Percentiles rank a stretch among this genome's conserved stretches.
These are phyloP conservation scores for Phataginus tetradactyla DNA, from an alignment of 2,797 vertebrate species.

Conservation along the genomic window DNA sequence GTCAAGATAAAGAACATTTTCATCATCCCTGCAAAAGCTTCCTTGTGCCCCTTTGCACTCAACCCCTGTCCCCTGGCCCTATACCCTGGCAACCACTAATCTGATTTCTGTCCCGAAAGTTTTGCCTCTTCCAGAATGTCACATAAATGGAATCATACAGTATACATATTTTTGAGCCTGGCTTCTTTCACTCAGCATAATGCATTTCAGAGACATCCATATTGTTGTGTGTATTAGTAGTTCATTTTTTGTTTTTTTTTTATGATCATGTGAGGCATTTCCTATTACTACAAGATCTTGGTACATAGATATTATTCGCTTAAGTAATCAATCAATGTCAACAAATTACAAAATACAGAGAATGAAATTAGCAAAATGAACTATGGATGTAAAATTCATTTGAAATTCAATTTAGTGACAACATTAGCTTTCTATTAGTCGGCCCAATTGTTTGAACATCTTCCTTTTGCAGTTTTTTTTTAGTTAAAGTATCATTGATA, in stretches of 20 bases:
- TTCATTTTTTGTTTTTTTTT: background rate
- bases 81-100: background rate
- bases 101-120: background rate
- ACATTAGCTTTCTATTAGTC: slow-evolving; percentile 81
- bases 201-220: background rate
- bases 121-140: slow-evolving; percentile 19
- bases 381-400: slow-evolving; percentile 80
- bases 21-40: background rate
- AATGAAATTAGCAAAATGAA: slow-evolving; percentile 82
- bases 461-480: background rate
- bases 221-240: background rate
- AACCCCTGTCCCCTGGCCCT: background rate
- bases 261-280: slow-evolving; percentile 42
- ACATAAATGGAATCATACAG: background rate
- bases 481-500: too few relatives aligned
- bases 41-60: background rate
- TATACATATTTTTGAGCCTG: slow-evolving; percentile 9
- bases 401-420: slow-evolving; percentile 83
- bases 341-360: slow-evolving; percentile 82
- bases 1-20: slow-evolving; percentile 12
- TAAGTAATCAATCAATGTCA: slow-evolving; percentile 84
- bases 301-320: slow-evolving; percentile 82
- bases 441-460: slow-evolving; percentile 75
- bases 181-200: slow-evolving; percentile 18
- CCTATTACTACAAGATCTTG: slow-evolving; percentile 68